Conservation (phyloP, 1,140 invertebrate genomes). For the Microvelia longipes region DNA sequence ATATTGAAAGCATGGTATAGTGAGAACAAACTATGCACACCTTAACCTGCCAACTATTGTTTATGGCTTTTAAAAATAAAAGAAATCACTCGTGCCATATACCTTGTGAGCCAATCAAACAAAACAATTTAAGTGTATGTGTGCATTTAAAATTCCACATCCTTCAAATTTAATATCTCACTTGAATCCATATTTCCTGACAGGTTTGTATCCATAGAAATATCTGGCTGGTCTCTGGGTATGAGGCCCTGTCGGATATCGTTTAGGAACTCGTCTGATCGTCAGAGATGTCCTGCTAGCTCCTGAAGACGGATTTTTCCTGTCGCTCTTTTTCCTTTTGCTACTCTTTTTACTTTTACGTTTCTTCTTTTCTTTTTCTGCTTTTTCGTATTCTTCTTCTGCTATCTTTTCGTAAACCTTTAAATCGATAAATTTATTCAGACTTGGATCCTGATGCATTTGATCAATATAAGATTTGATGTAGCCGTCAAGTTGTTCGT, state of each 20-base stretch:
- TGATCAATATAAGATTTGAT: slow-evolving; percentile 11
- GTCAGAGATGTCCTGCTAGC: neutral
- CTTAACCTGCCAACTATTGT: no score
- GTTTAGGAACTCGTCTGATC: neutral
- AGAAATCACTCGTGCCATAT: no score
- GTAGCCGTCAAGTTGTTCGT: slow-evolving; percentile 6
- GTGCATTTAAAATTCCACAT: no score
- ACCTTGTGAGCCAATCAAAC: no score
- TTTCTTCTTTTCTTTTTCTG: neutral
- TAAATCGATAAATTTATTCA: neutral
- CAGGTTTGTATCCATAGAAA: neutral
- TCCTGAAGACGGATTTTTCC: neutral
- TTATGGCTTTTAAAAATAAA: no score
- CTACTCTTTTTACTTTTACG: no score
- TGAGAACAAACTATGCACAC: no score
- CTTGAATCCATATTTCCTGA: neutral
- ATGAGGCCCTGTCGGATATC: neutral
- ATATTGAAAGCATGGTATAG: no score
- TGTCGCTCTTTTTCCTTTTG: neutral
- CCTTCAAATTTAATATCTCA: neutral
- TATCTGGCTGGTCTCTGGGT: neutral
- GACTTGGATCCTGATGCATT: slow-evolving; percentile 3
- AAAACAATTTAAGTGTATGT: no score
- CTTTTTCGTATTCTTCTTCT: slow-evolving; percentile 5
- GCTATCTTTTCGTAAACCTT: slow-evolving; percentile 11